Evolutionary conservation across 2,797 vertebrate genomes (phyloP).

Genomic region (Octomys mimax): DNA sequence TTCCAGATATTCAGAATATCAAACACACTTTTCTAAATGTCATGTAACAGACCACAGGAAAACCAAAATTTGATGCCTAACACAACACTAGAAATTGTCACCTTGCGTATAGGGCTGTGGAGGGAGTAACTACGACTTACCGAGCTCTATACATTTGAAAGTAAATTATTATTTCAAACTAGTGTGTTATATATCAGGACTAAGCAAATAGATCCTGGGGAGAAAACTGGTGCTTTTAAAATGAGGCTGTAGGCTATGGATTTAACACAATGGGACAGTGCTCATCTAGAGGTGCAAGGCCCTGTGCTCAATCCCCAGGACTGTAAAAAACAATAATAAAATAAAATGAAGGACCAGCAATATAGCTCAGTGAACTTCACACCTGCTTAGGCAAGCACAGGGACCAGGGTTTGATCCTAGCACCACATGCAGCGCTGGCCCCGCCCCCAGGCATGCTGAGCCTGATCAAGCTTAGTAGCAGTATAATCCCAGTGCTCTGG

Average conservation of each 20-base stretch:
- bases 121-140: slow-evolving; percentile 12
- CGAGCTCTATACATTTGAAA: slow-evolving; percentile 51
- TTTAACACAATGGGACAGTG: background rate
- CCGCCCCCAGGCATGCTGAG: too few relatives aligned
- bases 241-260: background rate
- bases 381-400: too few relatives aligned
- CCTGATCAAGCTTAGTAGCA: too few relatives aligned
- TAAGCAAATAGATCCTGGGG: slow-evolving; percentile 8
- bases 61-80: slow-evolving; percentile 23
- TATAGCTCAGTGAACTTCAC: too few relatives aligned
- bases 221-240: background rate
- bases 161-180: slow-evolving; percentile 58
- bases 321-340: background rate
- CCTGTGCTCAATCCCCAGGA: background rate
- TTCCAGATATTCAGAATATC: slow-evolving; percentile 17
- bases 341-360: background rate
- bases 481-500: too few relatives aligned
- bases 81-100: slow-evolving; percentile 31
- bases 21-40: slow-evolving; percentile 14
- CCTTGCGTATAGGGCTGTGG: background rate
- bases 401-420: too few relatives aligned
- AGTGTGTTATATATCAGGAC: background rate
- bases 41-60: slow-evolving; percentile 47
- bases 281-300: background rate
- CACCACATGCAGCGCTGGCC: too few relatives aligned